Percentiles rank a stretch among this genome's conserved stretches.
phyloP scores from a whole-genome alignment of 2,113 vertebrate genomes.

The Erpornis zantholeuca region DNA sequence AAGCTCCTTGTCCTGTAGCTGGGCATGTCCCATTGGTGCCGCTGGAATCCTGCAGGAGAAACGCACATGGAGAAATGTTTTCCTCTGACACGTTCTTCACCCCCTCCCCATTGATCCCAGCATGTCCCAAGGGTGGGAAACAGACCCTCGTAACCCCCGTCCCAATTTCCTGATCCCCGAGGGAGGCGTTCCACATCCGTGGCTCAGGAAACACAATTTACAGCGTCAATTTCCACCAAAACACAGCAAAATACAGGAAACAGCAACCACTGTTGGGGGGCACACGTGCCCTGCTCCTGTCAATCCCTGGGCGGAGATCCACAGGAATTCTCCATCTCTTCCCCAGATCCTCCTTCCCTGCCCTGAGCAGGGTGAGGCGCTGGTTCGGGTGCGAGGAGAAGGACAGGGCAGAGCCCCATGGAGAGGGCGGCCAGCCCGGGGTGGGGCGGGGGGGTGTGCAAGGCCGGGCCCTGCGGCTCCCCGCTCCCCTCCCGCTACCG shows the following conservation, averaged over 20 bases:
- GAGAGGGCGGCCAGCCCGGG: rapidly evolving
- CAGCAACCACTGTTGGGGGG: rapidly evolving
- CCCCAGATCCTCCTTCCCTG: rapidly evolving
- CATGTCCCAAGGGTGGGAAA: rapidly evolving
- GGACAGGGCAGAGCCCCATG: not conserved
- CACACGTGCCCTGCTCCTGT: no score
- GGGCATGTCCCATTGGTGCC: rapidly evolving
- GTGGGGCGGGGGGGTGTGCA: not conserved
- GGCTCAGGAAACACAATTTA: rapidly evolving
- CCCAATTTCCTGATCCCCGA: rapidly evolving
- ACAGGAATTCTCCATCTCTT: rapidly evolving
- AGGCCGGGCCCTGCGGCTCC: not conserved
- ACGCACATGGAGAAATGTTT: rapidly evolving
- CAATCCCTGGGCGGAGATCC: not conserved
- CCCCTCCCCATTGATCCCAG: rapidly evolving
- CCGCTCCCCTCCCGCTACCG: not conserved
- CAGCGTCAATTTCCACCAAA: rapidly evolving
- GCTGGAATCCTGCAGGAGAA: not conserved
- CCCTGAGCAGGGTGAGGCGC: not conserved
- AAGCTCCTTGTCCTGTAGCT: not conserved
- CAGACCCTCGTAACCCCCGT: rapidly evolving
- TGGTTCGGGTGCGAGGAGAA: rapidly evolving
- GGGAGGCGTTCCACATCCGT: rapidly evolving
- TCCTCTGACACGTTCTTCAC: rapidly evolving
- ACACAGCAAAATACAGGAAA: rapidly evolving